Base-by-base conservation (phyloP, 2,888 invertebrate species). In the Baccha elongata region DNA sequence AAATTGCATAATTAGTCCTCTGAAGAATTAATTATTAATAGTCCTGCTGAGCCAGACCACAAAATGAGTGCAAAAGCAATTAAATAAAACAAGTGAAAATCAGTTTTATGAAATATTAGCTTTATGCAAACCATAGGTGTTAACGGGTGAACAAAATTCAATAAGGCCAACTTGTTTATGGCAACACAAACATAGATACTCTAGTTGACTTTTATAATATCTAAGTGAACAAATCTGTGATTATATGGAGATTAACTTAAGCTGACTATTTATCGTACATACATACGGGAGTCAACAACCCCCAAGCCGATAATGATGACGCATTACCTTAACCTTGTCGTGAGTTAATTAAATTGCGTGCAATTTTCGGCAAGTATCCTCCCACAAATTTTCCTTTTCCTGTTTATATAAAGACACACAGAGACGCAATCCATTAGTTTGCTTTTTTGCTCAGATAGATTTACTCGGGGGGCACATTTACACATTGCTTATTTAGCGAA, bases 11-110 rank as follows among this genome's bases (percentile, higher is more conserved):
- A 73, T 79, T 40, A 52, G 23, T 68, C 53, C 62, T 32, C 40
- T 67, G 37, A n/a, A 6, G 4, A 32, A 21, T 79, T 21, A 73
- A 73, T 62, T 60, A 73, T 79, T 73, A 53, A 79, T 73, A 6
- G 21, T 40, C 29, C 52, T 44, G 44, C 15, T 58, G 40, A 29
- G 17, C 11, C 4, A 13, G 8, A 17, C n/a, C n/a, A n/a, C n/a
- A 26, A 26, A 4, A 6, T 26, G 26, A 26, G 26, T 26, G 26
- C 3, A 6, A 4, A 3, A 6, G 26, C 26, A 26, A 26, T 26
- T 26, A 26, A 26, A 26, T n/a, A 3, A 11, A 35, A 10, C 11
- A 11, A 11, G 10, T 11, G 35, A 10, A 35, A 35, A 11, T 2
- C 3, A 11, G 1, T 11, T 11, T 11, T 8, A 15, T n/a, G 1